Percentiles rank a stretch among this genome's conserved stretches.
Conservation (phyloP, 1,140 invertebrate genomes). For the Globodera rostochiensis region DNA sequence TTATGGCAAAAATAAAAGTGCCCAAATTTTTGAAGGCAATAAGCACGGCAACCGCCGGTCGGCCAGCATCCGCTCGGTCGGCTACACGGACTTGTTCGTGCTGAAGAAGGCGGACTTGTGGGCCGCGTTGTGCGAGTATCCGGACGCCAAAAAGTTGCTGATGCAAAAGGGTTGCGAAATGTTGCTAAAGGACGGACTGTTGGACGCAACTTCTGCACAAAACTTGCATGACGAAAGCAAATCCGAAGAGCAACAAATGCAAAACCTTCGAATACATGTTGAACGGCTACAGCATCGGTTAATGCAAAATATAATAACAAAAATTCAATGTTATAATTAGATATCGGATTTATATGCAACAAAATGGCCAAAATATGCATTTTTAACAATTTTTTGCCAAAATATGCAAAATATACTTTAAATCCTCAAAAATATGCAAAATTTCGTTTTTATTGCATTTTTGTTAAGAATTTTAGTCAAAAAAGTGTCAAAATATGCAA, state of each 20-base stretch:
- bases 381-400: conserved; percentile 16
- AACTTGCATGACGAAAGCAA: conserved; percentile 66
- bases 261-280: conserved; percentile 69
- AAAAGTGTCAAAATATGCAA: too few species aligned
- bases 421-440: too few species aligned
- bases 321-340: too few species aligned
- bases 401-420: too few species aligned
- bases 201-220: conserved; percentile 77
- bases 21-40: conserved; percentile 41
- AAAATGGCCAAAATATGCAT: conserved; percentile 21
- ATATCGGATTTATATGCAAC: background rate
- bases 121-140: conserved; percentile 77
- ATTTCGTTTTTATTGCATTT: too few species aligned
- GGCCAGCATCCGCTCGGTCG: conserved; percentile 67
- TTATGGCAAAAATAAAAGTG: too few species aligned
- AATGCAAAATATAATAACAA: too few species aligned
- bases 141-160: conserved; percentile 84
- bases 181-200: conserved; percentile 85
- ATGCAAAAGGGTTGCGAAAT: conserved; percentile 84
- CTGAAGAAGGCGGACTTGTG: conserved; percentile 70
- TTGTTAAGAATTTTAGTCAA: too few species aligned
- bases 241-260: conserved; percentile 68
- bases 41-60: conserved; percentile 68
- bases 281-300: conserved; percentile 75
- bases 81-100: conserved; percentile 68